Conservation (phyloP, 2,888 invertebrate species). For the Himalopsyche tibetana region DNA sequence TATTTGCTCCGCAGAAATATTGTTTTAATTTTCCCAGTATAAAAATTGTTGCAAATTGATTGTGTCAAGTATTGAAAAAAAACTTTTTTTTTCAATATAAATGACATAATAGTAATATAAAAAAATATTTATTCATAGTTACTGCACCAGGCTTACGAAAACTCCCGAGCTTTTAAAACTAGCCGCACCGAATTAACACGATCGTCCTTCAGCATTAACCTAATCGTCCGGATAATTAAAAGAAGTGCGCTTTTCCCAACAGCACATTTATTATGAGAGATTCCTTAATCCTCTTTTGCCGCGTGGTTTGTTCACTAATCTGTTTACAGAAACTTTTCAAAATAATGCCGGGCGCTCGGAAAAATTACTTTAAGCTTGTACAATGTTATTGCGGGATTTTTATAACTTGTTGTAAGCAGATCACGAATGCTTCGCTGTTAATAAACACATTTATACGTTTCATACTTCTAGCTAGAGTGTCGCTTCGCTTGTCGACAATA, state of each 20-base stretch:
- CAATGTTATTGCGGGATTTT: constrained; percentile 4
- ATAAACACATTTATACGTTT: not conserved
- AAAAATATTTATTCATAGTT: not conserved
- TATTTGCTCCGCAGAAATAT: no score
- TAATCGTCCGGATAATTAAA: constrained; percentile 50
- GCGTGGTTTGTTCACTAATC: constrained; percentile 43
- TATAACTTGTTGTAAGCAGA: constrained; percentile 20
- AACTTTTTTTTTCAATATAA: no score
- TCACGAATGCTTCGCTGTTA: not conserved
- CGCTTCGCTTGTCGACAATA: no score
- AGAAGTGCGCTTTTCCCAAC: constrained; percentile 36
- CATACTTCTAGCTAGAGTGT: not conserved
- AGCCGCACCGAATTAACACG: constrained; percentile 28
- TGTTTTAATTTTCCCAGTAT: no score
- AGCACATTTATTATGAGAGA: constrained; percentile 48
- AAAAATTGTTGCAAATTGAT: no score
- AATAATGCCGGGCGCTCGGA: constrained; percentile 44
- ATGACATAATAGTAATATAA: no score
- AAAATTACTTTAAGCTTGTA: not conserved
- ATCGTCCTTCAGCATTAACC: constrained; percentile 44
- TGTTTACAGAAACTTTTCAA: constrained; percentile 52
- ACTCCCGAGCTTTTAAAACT: constrained; percentile 14
- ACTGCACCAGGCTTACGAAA: not conserved
- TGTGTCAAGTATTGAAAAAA: no score
- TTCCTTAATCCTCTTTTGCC: constrained; percentile 41